Conservation (phyloP, 2,888 invertebrate species). For the Galeruca laticollis region DNA sequence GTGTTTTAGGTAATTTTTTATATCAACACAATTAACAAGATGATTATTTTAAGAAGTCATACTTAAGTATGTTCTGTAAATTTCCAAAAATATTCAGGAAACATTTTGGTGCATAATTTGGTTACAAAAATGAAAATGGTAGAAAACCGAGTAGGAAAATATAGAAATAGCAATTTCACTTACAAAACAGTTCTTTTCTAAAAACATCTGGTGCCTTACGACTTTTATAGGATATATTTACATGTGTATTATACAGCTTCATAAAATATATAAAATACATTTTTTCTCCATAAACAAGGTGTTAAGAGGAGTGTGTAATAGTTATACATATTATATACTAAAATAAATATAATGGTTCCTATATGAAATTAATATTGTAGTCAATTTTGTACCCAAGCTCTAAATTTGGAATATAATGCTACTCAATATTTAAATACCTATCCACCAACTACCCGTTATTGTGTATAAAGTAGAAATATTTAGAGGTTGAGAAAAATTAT, state of each 20-base stretch:
- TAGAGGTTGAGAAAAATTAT: no score
- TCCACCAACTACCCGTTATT: no score
- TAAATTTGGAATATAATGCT: no score
- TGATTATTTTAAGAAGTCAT: not conserved
- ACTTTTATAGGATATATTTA: conserved; percentile 8
- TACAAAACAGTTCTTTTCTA: conserved; percentile 28
- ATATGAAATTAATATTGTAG: no score
- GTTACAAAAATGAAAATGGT: not conserved
- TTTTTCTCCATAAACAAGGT: not conserved
- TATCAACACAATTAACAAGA: not conserved
- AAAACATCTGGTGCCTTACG: conserved; percentile 34
- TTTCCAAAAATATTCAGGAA: not conserved
- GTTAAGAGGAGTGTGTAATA: not conserved
- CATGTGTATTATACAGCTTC: conserved; percentile 15
- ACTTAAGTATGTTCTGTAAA: no score
- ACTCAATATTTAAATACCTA: no score
- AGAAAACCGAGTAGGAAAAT: not conserved
- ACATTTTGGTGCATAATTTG: not conserved
- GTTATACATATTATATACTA: not conserved
- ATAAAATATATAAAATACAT: not conserved
- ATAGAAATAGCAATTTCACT: not conserved
- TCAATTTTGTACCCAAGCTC: no score
- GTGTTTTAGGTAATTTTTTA: not conserved
- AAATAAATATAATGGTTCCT: no score
- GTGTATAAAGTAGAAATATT: no score